A percentile compares a stretch with the other conserved stretches of the same genome.
Conservation (phyloP, 2,888 invertebrate species). For the Rhaphigaster nebulosa region DNA sequence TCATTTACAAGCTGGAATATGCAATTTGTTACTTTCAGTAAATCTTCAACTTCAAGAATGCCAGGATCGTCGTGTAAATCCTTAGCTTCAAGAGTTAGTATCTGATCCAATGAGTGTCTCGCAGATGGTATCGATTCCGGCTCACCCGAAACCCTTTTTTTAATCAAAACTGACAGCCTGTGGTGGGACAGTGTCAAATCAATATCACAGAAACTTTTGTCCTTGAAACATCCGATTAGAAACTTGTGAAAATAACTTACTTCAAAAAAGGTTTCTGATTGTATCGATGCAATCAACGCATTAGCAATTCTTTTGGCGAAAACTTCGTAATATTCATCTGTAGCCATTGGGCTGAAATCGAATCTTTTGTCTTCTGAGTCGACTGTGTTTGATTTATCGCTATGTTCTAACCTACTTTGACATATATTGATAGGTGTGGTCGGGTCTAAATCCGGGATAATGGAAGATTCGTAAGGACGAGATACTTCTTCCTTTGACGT, state of each 20-base stretch:
- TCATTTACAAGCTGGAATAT: background rate
- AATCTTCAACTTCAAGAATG: background rate
- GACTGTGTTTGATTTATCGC: background rate
- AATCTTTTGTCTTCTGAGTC: background rate
- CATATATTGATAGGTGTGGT: background rate
- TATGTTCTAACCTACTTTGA: background rate
- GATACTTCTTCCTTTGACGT: background rate
- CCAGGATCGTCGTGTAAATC: background rate
- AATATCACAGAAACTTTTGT: slow-evolving; percentile 51
- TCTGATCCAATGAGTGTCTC: background rate
- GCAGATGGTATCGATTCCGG: background rate
- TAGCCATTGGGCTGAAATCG: background rate
- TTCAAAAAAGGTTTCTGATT: background rate
- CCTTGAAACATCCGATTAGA: slow-evolving; percentile 51
- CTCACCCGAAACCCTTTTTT: background rate
- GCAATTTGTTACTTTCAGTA: background rate
- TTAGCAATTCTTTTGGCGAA: background rate
- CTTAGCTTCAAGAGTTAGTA: background rate
- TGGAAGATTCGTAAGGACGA: background rate
- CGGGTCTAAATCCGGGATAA: background rate
- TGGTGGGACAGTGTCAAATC: background rate
- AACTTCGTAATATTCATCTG: background rate
- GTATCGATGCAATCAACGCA: background rate
- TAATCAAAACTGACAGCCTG: background rate
- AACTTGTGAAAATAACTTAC: slow-evolving; percentile 55